phyloP scores from a whole-genome alignment of 2,888 invertebrate species.

The Hoplodrina ambigua region DNA sequence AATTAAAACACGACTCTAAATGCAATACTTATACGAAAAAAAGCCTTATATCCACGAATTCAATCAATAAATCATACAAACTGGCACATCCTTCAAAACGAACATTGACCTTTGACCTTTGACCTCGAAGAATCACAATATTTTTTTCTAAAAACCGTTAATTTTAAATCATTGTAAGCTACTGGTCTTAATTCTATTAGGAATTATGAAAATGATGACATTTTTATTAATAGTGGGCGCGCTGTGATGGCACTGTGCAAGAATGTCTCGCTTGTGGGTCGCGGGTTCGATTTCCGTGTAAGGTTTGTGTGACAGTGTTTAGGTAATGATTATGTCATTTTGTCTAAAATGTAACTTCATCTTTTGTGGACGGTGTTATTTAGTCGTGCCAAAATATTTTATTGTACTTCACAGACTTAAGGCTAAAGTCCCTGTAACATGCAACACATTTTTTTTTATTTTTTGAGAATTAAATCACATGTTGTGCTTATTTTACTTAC shows the following conservation, averaged over 20 bases:
- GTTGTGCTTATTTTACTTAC: too few relatives aligned
- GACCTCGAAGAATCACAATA: conserved; percentile 46
- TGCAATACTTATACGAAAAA: conserved; percentile 4
- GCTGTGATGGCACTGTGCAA: conserved; percentile 22
- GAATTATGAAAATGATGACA: conserved; percentile 44
- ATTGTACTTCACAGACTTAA: too few relatives aligned
- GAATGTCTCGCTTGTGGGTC: conserved; percentile 40
- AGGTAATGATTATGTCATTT: conserved; percentile 24
- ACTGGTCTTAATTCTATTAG: conserved; percentile 48
- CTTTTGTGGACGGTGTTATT: neutral
- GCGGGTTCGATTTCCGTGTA: conserved; percentile 25
- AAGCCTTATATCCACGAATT: neutral
- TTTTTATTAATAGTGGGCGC: conserved; percentile 36
- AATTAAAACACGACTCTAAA: conserved; percentile 14
- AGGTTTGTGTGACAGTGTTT: conserved; percentile 9
- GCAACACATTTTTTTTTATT: too few relatives aligned
- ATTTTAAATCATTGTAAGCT: conserved; percentile 46
- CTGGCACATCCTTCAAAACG: conserved; percentile 48
- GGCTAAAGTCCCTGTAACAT: too few relatives aligned
- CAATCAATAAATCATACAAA: conserved; percentile 45
- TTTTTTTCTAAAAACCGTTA: conserved; percentile 52
- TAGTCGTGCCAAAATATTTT: too few relatives aligned
- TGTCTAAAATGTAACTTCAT: neutral
- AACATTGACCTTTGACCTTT: conserved; percentile 48
- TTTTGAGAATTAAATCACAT: too few relatives aligned